Evolutionary conservation across 2,888 invertebrate genomes (phyloP).

Genomic region (Baccha elongata): DNA sequence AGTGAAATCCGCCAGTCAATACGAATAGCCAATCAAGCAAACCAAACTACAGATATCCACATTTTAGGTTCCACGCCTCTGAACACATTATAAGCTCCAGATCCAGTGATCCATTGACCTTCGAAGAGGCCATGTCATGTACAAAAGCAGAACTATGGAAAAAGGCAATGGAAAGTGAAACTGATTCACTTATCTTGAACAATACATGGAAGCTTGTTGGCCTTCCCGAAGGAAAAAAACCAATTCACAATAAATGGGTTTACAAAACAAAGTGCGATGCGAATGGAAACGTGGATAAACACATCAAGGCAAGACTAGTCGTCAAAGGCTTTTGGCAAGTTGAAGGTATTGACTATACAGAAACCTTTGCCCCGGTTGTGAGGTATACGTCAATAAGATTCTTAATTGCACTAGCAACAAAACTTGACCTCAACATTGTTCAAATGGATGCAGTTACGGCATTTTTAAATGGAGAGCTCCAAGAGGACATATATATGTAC

Average conservation of each 20-base stretch:
- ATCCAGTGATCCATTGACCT: constrained; percentile 3
- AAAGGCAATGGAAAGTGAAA: constrained; percentile 24
- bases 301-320: constrained; percentile 40
- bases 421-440: constrained; percentile 27
- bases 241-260: constrained; percentile 46
- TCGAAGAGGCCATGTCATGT: constrained; percentile 13
- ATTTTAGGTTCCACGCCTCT: constrained; percentile 2
- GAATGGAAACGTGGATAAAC: constrained; percentile 28
- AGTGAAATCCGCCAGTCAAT: constrained; percentile 18
- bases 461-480: constrained; percentile 50
- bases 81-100: constrained; percentile 9
- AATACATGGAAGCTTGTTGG: constrained; percentile 13
- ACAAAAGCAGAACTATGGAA: constrained; percentile 17
- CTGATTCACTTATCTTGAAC: constrained; percentile 7
- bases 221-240: constrained; percentile 27
- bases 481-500: constrained; percentile 55
- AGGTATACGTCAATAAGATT: constrained; percentile 1
- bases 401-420: constrained; percentile 4
- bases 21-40: constrained; percentile 15
- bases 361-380: too few relatives aligned
- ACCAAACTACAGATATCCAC: constrained; percentile 16
- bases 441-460: constrained; percentile 50
- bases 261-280: constrained; percentile 52
- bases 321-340: constrained; percentile 48
- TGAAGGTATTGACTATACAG: constrained; percentile 65